These are phyloP conservation scores for Nudaria mundana DNA, from an alignment of 2,888 invertebrate species.

Conservation along the genomic window DNA sequence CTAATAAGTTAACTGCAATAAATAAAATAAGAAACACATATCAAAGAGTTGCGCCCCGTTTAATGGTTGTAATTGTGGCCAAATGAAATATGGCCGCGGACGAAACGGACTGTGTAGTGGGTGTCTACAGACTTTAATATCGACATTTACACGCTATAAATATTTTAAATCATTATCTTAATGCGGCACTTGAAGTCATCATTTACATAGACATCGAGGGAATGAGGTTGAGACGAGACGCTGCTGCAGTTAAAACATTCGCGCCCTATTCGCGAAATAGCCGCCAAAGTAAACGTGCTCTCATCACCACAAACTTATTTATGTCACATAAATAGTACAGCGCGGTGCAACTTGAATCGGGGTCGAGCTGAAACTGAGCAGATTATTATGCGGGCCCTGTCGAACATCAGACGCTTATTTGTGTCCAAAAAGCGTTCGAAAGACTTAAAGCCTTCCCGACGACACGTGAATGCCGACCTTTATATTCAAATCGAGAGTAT, in stretches of 20 bases:
- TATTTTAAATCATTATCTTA: constrained; percentile 70
- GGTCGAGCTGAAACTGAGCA: constrained; percentile 44
- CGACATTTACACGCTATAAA: constrained; percentile 75
- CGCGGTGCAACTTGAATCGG: constrained; percentile 33
- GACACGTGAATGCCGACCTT: constrained; percentile 75
- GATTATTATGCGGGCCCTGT: constrained; percentile 70
- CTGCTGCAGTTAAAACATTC: constrained; percentile 48
- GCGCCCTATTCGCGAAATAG: constrained; percentile 49
- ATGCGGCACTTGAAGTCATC: constrained; percentile 55
- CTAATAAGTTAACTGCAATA: constrained; percentile 78
- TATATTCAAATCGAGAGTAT: constrained; percentile 78
- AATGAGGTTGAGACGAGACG: constrained; percentile 35
- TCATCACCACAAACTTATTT: constrained; percentile 37
- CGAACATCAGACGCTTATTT: constrained; percentile 75
- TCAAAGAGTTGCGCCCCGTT: constrained; percentile 76
- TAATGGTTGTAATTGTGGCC: constrained; percentile 78
- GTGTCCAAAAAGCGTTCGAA: constrained; percentile 76
- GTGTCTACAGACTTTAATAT: constrained; percentile 69
- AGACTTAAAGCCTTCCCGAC: constrained; percentile 74
- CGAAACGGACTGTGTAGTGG: constrained; percentile 61
- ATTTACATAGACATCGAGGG: constrained; percentile 49
- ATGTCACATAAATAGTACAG: constrained; percentile 47
- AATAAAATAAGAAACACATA: constrained; percentile 69
- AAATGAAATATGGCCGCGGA: constrained; percentile 71
- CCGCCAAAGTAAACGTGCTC: constrained; percentile 45